Evolutionary conservation across 2,113 vertebrate species (phyloP).

Genomic region (Piprites chloris): DNA sequence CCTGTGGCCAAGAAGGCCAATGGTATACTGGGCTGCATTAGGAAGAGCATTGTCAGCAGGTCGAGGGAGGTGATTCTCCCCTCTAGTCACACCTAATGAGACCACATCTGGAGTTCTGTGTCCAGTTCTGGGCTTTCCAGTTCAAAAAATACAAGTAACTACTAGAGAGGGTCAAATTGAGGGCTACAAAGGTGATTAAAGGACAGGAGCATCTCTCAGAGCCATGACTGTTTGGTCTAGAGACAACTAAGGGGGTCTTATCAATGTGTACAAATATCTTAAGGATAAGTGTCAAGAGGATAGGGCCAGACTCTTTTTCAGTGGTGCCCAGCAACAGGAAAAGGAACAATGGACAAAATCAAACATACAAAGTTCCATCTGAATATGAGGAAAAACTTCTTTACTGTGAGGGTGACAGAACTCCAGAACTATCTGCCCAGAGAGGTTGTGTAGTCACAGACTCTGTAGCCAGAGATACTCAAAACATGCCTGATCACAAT

Average conservation of each 20-base stretch:
- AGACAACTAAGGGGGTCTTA: accelerated
- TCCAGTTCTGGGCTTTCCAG: neutral
- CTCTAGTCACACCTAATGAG: neutral
- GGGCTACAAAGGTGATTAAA: neutral
- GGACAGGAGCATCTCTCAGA: neutral
- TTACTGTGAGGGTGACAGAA: neutral
- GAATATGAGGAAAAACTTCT: neutral
- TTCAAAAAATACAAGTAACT: neutral
- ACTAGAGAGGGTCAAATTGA: neutral
- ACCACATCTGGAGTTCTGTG: neutral
- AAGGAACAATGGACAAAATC: neutral
- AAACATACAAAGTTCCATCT: neutral
- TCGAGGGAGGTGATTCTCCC: neutral
- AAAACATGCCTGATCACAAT: neutral
- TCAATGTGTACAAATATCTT: neutral
- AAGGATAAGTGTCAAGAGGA: neutral
- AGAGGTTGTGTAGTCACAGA: neutral
- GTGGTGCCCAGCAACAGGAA: neutral
- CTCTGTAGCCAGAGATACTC: too few species aligned
- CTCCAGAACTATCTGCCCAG: neutral
- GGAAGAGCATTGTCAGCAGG: neutral
- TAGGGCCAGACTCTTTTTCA: neutral
- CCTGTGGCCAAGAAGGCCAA: neutral
- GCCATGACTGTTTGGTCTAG: neutral
- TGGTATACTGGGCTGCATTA: neutral